Base-by-base conservation (phyloP, 2,113 vertebrate species). In the Microcebus tavaratra region DNA sequence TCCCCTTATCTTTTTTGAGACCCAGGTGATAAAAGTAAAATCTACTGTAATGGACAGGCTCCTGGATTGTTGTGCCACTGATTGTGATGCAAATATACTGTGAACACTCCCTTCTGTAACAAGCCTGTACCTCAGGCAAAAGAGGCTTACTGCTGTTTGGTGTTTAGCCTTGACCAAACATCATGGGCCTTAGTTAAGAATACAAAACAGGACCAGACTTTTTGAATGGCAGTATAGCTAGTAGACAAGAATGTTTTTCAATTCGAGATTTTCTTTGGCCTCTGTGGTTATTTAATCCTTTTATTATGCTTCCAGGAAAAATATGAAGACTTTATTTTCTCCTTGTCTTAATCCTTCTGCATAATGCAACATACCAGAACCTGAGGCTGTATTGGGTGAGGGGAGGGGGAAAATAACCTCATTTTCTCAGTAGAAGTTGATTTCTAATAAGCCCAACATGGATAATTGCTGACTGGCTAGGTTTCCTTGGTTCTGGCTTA, bases 81-180 rank as follows among this genome's bases (percentile, higher is more conserved):
- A 85, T 94, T 96, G 65, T 94, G 65, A 94, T 95, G 93, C 20
- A 97, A 67, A 94, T 94, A 36, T 88, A 80, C 45, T 88, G 21
- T 78, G 90, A 96, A 95, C 84, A 88, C 31, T 67, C 86, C 68
- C 65, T 2, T 92, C 92, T 63, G 92, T 94, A 96, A 76, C 95
- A 65, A 88, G 76, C 94, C 92, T 95, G 78, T 85, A 76, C 80
- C 61, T 96, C 88, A 92, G 88, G 84, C 34, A 53, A 83, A 92
- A 81, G 90, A 85, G 31, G 9, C 42, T 90, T 84, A 55, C n/a
- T 90, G 70, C 88, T 94, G 80, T 42, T 80, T 15, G 17, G n/a
- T 45, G 78, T 91, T 84, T 88, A 65, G 50, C 81, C 94, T 79
- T 88, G 42, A 85, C 82, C 80, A 95, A 75, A 94, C 17, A 29